Evolutionary conservation across 1,140 invertebrate species (phyloP), one percentile per base, ranked within the genome.

Genomic region (Drosophila ohnishii): DNA sequence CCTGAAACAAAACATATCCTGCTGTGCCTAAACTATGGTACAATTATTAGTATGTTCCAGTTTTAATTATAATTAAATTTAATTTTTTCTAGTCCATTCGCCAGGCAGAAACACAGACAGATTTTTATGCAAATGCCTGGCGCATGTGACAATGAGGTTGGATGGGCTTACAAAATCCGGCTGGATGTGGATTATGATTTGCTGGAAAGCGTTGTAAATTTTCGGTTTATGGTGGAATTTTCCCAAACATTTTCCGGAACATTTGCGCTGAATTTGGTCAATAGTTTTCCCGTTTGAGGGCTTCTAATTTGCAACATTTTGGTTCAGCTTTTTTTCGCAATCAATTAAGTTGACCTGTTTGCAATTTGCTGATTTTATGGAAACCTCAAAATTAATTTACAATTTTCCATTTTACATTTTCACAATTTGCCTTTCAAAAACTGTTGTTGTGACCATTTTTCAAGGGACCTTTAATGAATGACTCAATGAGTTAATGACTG

Each of bases 121-220:
- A 57, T 39, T 69, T 69, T 47, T 56, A 77, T 76, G 63, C 63
- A 77, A 77, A 76, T 77, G 28, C 63, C 63, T 10, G 50, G 48
- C 60, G 19, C 75, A 76, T 67, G 72, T 48, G 72, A 67, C 55
- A 75, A 75, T 58, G 47, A 50, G 67, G 47, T 37, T 40, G n/a
- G 28, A 53, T 39, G 34, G 56, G 8, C 14, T 28, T 22, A 1
- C 28, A 35, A 51, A 39, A 34, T 32, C 30, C 28, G 25, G 13
- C n/a, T 30, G 10, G 6, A 1, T 45, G 56, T 35, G 40, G 39
- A 70, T 57, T 57, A 70, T 66, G 60, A 66, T 47, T 66, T 66
- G 25, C 16, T 35, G 32, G 22, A 37, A 45, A 47, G 58, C 32
- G 4, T 10, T 22, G 58, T 22, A 19, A 45, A 45, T 22, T 37